These are phyloP conservation scores for Tokudaia tokunoshimensis DNA, from an alignment of 2,797 vertebrate genomes.

Conservation along the genomic window DNA sequence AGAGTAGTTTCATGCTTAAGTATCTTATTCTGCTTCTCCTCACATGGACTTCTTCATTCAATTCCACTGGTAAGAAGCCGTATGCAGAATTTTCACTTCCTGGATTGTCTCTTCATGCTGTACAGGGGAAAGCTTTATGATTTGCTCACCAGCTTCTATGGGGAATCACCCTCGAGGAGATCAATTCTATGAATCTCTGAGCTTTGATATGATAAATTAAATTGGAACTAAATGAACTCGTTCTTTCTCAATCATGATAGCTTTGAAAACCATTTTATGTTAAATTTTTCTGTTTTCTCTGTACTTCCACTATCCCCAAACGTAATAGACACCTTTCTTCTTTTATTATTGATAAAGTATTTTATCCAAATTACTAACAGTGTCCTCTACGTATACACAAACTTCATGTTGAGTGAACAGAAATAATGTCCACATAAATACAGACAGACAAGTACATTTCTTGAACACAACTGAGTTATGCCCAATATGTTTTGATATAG, in stretches of 20 bases:
- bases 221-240: not conserved
- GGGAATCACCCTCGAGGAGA: not conserved
- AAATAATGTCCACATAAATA: not conserved
- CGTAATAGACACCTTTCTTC: not conserved
- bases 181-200: not conserved
- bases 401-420: not conserved
- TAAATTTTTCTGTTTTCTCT: not conserved
- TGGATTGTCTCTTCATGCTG: not conserved
- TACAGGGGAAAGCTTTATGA: not conserved
- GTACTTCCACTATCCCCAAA: not conserved
- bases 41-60: not conserved
- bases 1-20: not conserved
- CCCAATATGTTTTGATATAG: not conserved
- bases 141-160: not conserved
- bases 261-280: not conserved
- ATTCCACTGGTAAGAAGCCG: not conserved
- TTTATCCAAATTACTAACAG: not conserved
- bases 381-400: not conserved
- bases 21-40: not conserved
- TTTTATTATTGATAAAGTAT: not conserved
- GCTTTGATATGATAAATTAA: not conserved
- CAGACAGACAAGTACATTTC: not conserved
- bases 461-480: not conserved
- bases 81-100: not conserved
- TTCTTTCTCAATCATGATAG: not conserved